phyloP scores from a whole-genome alignment of 2,888 invertebrate species.

The Lochmaea crataegi region DNA sequence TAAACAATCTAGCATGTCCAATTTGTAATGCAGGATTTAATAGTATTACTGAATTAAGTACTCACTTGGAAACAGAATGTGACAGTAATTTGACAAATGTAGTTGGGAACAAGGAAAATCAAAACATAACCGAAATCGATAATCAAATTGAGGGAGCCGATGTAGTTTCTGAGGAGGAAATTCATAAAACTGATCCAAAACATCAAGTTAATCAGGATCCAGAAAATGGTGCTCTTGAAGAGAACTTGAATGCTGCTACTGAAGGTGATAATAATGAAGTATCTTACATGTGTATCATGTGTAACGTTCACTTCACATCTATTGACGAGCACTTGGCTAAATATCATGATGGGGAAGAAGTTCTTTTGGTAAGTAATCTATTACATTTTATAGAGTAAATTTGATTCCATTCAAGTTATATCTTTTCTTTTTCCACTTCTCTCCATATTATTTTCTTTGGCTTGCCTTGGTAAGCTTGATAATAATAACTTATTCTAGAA shows the following conservation, averaged over 20 bases:
- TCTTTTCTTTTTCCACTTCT: too few relatives aligned
- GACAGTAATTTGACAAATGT: constrained; percentile 30
- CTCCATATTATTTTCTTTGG: too few relatives aligned
- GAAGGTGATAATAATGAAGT: constrained; percentile 58
- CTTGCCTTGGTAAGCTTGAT: too few relatives aligned
- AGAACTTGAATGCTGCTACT: constrained; percentile 31
- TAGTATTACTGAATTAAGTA: constrained; percentile 68
- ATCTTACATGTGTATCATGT: constrained; percentile 74
- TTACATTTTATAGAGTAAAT: neutral
- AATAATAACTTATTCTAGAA: too few relatives aligned
- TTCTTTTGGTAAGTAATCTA: constrained; percentile 67
- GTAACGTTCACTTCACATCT: constrained; percentile 73
- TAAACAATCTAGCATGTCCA: constrained; percentile 72
- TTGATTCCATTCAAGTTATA: too few relatives aligned
- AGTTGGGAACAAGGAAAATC: constrained; percentile 26
- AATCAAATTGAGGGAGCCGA: neutral
- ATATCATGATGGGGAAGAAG: constrained; percentile 76
- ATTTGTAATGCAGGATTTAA: constrained; percentile 69
- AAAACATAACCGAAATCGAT: neutral
- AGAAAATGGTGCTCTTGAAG: constrained; percentile 35
- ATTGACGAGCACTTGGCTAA: constrained; percentile 75
- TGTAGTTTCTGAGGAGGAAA: constrained; percentile 33
- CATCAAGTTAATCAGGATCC: constrained; percentile 17
- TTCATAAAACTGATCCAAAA: constrained; percentile 51
- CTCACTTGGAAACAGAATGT: constrained; percentile 68